Evolutionary conservation across 2,113 vertebrate genomes (phyloP).

Genomic region (Bothrops jararaca): DNA sequence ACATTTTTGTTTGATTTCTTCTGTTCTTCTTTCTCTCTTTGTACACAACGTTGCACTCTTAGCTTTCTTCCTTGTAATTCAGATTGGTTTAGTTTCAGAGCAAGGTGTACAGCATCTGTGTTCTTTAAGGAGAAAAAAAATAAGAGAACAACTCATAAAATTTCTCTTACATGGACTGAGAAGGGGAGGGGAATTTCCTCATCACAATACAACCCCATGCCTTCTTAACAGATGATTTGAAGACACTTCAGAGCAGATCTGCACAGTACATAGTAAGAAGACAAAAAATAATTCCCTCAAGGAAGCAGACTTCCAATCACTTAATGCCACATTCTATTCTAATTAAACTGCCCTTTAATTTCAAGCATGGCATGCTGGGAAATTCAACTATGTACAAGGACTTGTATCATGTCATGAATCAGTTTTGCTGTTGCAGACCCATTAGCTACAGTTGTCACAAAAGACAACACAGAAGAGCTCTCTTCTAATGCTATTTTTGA

Average conservation of each 20-base stretch:
- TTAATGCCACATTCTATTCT: background rate
- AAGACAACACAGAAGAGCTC: background rate
- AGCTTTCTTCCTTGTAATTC: constrained; percentile 80
- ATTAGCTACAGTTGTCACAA: background rate
- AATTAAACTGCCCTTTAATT: background rate
- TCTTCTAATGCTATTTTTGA: background rate
- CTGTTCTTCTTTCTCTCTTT: constrained; percentile 66
- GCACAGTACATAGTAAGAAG: background rate
- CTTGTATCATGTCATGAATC: background rate
- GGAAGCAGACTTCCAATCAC: background rate
- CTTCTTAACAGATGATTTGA: background rate
- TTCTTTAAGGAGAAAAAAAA: constrained; percentile 65
- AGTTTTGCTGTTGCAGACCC: background rate
- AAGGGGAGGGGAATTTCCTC: background rate
- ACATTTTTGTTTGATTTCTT: constrained; percentile 12
- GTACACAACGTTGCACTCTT: constrained; percentile 78
- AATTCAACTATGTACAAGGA: background rate
- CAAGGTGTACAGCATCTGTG: constrained; percentile 84
- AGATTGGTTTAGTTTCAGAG: constrained; percentile 83
- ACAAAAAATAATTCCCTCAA: background rate
- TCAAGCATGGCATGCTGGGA: background rate
- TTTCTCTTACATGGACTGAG: background rate
- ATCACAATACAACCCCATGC: background rate
- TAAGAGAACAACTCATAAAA: background rate
- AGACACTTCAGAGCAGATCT: background rate